Evolutionary conservation across 64 coral and sea anemone genomes (phyloP).

Genomic region (Astreopora myriophthalma): DNA sequence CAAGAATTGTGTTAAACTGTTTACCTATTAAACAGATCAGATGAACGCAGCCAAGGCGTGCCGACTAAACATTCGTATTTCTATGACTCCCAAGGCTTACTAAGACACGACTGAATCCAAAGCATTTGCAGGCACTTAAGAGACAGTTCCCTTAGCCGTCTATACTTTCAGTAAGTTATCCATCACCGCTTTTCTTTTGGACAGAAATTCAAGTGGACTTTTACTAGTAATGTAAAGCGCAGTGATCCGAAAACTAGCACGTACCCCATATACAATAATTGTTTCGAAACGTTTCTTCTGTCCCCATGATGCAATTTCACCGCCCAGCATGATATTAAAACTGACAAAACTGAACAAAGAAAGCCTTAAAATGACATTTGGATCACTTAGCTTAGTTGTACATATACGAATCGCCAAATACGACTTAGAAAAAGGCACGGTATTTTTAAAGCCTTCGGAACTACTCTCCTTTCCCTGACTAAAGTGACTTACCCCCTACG

Average conservation of each 20-base stretch:
- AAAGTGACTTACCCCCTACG: no score
- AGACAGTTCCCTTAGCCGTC: background rate
- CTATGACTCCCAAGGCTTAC: background rate
- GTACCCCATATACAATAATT: background rate
- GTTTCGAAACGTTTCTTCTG: background rate
- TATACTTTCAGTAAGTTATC: no score
- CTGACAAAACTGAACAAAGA: background rate
- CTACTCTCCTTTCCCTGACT: background rate
- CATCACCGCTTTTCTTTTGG: no score
- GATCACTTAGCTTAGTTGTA: background rate
- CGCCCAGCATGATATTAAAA: background rate
- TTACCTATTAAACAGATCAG: background rate
- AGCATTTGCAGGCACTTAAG: background rate
- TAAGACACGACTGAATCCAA: background rate
- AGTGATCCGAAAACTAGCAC: background rate
- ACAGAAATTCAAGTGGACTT: no score
- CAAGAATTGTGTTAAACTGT: background rate
- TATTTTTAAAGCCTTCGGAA: no score
- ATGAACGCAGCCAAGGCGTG: no score
- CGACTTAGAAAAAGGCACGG: no score
- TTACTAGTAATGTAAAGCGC: background rate
- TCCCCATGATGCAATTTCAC: background rate
- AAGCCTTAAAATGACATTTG: background rate
- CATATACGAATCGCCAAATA: no score
- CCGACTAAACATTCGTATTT: background rate